Base-by-base conservation (phyloP, 2,113 vertebrate genomes). In the Danionella cerebrum region DNA sequence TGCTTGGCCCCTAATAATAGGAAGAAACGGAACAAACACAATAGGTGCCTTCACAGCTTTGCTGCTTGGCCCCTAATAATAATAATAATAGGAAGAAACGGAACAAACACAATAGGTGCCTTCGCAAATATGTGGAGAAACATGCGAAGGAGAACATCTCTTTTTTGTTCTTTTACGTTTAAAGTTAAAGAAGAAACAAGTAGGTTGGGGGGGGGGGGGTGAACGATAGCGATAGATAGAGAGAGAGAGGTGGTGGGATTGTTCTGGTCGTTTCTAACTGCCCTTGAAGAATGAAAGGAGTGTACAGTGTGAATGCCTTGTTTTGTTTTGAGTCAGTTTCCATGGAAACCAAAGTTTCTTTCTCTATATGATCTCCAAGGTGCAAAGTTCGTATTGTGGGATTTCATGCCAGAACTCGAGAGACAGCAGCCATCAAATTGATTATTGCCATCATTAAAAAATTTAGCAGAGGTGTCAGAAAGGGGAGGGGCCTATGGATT, bases 281-380 rank as follows among this genome's bases (percentile, higher is more conserved):
- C 54, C 74, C 69, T 76, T 76, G 77, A 74, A 55, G 60, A 67
- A 65, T 67, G 41, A 76, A 74, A 71, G 42, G 27, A 72, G 6
- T 45, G 45, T 60, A 6, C 51, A 71, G 36, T 68, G 63, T 57
- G 44, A 57, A 53, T 41, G 66, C 36, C 21, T 38, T 41, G 19
- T 47, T 58, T 70, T 71, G 58, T 71, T 73, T 67, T 47, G 41
- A 73, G 60, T 54, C 48, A 25, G 71, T 79, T 69, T 48, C 74
- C 69, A 76, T 66, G 42, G 74, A 68, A 76, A 79, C 77, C 16
- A 24, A 53, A 60, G 53, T 63, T 64, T 54, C 8, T 47, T 50
- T 36, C 12, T 44, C 44, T 33, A 9, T 19, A 52, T 47, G 14
- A 31, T 33, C 27, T 21, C 12, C 29, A 48, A 22, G 27, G 24